phyloP scores from a whole-genome alignment of 2,797 vertebrate species.

The Aulostomus chinensis region DNA sequence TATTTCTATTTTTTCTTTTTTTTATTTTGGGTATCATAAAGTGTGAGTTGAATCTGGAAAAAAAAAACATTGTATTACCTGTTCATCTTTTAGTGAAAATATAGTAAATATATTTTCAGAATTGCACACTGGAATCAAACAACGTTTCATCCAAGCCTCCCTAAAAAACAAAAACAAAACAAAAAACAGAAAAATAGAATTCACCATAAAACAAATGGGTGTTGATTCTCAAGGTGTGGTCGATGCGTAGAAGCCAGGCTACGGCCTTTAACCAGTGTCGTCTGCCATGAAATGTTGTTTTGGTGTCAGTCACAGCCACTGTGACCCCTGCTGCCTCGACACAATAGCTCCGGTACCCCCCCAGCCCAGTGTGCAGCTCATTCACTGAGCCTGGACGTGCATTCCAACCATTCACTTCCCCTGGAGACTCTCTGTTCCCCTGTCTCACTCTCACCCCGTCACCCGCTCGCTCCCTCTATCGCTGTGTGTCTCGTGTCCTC shows the following conservation, averaged over 20 bases:
- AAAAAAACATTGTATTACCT: too few species aligned
- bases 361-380: constrained; percentile 70
- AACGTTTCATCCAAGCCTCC: too few species aligned
- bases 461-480: constrained; percentile 46
- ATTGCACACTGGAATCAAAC: too few species aligned
- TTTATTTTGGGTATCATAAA: too few species aligned
- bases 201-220: constrained; percentile 34
- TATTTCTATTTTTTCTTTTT: too few species aligned
- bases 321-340: constrained; percentile 76
- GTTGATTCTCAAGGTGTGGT: constrained; percentile 63
- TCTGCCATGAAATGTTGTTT: constrained; percentile 80
- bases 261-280: constrained; percentile 66
- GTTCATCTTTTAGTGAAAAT: too few species aligned
- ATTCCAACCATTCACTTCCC: constrained; percentile 81
- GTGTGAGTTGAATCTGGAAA: too few species aligned
- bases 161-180: too few species aligned
- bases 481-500: constrained; percentile 35
- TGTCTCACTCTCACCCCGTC: constrained; percentile 42
- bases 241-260: constrained; percentile 41
- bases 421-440: constrained; percentile 69
- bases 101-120: too few species aligned
- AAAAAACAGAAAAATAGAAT: constrained; percentile 14
- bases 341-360: constrained; percentile 73
- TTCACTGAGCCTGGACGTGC: constrained; percentile 70
- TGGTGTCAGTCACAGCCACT: constrained; percentile 79